A percentile compares a stretch with the other conserved stretches of the same genome.
phyloP scores from a whole-genome alignment of 2,113 vertebrate species.

The Balaenoptera acutorostrata region DNA sequence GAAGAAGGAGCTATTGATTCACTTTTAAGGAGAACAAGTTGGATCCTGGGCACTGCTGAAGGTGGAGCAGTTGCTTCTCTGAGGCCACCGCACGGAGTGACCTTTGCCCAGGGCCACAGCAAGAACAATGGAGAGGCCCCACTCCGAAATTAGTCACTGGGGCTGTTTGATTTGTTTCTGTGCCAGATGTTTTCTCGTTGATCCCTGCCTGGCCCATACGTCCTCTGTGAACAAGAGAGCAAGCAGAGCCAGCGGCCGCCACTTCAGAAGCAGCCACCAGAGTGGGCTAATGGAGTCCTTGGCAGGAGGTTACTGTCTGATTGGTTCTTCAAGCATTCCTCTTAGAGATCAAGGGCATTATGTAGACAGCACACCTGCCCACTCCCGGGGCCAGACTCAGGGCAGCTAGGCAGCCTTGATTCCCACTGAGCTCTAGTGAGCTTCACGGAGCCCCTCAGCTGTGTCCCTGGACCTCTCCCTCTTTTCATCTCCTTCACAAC shows the following conservation, averaged over 20 bases:
- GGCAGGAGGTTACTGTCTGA: not conserved
- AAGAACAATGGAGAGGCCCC: conserved; percentile 33
- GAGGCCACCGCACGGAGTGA: not conserved
- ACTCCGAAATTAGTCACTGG: conserved; percentile 16
- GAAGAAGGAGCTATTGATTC: not conserved
- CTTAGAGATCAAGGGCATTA: conserved; percentile 34
- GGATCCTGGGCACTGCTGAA: not conserved
- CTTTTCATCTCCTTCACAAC: not conserved
- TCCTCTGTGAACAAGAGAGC: not conserved
- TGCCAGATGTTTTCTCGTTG: conserved; percentile 37
- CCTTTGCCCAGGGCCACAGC: not conserved
- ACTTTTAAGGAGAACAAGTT: not conserved
- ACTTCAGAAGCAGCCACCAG: conserved; percentile 43
- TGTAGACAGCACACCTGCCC: conserved; percentile 14
- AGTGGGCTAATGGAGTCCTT: not conserved
- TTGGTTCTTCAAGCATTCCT: not conserved
- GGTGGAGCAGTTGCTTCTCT: not conserved
- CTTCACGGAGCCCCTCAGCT: not conserved
- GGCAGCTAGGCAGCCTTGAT: not conserved
- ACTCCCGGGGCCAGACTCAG: not conserved
- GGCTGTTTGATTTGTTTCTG: conserved; percentile 23
- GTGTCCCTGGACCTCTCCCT: not conserved
- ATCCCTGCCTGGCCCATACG: conserved; percentile 40
- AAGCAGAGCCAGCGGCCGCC: not conserved
- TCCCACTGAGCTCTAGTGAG: not conserved